These are phyloP conservation scores for Dromococcyx pavoninus DNA, from an alignment of 2,797 vertebrate species.

Conservation along the genomic window DNA sequence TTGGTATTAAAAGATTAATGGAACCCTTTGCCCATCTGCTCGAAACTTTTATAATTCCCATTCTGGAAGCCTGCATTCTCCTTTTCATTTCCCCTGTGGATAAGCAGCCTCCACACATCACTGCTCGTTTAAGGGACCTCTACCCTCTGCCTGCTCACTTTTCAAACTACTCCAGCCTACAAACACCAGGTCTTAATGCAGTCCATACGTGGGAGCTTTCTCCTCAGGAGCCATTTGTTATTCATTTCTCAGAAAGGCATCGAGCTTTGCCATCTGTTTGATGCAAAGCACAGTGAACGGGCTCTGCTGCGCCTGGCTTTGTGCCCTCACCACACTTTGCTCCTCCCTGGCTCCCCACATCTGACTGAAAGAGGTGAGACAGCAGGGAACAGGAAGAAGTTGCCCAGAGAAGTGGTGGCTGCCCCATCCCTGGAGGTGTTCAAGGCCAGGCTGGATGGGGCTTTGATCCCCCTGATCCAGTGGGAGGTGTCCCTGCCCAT, in stretches of 20 bases:
- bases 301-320: neutral
- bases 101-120: neutral
- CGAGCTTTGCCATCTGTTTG: neutral
- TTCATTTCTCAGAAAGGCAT: neutral
- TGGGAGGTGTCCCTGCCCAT: too few species aligned
- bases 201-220: neutral
- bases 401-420: too few species aligned
- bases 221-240: neutral
- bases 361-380: neutral
- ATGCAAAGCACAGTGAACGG: neutral
- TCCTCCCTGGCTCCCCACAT: neutral
- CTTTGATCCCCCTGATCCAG: too few species aligned
- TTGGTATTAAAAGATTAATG: conserved; percentile 37
- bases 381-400: neutral
- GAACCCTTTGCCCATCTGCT: neutral
- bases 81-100: neutral
- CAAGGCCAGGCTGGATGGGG: too few species aligned
- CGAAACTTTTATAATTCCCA: neutral
- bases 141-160: neutral
- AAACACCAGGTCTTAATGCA: neutral
- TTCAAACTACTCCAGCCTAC: neutral
- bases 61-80: neutral
- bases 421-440: too few species aligned
- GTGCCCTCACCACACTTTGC: neutral
- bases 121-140: neutral